Evolutionary conservation across 2,797 vertebrate genomes (phyloP), one percentile per base, ranked within the genome.

Genomic region (Salarias fasciatus): DNA sequence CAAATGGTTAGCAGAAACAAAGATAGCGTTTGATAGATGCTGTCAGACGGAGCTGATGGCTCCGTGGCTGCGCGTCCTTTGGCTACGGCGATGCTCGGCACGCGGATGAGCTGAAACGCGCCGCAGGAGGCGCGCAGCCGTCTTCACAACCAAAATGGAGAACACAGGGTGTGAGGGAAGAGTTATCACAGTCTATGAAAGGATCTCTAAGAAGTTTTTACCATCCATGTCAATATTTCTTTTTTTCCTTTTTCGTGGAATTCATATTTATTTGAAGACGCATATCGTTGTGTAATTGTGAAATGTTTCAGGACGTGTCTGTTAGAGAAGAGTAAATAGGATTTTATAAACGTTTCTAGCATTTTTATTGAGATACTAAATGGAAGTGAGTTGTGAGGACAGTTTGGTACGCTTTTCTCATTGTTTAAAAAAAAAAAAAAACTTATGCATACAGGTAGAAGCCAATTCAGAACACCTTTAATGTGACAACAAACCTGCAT

Each of bases 181-280:
- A 56, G n/a, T n/a, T n/a, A n/a, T n/a, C n/a, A n/a, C n/a, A n/a
- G n/a, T n/a, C n/a, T n/a, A n/a, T n/a, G n/a, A n/a, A n/a, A n/a
- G 40, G 40, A 41, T 68, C 58, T 70, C 49, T 63, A 48, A 31
- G n/a, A n/a, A 50, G 8, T 12, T 54, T 73, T 72, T 48, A 69
- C 49, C 47, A 63, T 64, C 50, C 5, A 6, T 11, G 44, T 72
- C 52, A 8, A 12, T 18, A 1, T 15, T 42, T 43, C 37, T 78
- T 1, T 24, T 24, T 24, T 24, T 24, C n/a, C n/a, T n/a, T 24
- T 36, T 75, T 52, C 58, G 69, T 70, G 44, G 59, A 56, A 71
- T 69, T 79, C 43, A 41, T 89, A 89, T 90, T 91, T 90, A 91
- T 91, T 88, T 82, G 38, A 82, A 63, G 52, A 67, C 43, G 42